Percentiles rank a stretch among this genome's conserved stretches.
These are phyloP conservation scores for Candoia aspera DNA, from an alignment of 2,113 vertebrate species.

Conservation along the genomic window DNA sequence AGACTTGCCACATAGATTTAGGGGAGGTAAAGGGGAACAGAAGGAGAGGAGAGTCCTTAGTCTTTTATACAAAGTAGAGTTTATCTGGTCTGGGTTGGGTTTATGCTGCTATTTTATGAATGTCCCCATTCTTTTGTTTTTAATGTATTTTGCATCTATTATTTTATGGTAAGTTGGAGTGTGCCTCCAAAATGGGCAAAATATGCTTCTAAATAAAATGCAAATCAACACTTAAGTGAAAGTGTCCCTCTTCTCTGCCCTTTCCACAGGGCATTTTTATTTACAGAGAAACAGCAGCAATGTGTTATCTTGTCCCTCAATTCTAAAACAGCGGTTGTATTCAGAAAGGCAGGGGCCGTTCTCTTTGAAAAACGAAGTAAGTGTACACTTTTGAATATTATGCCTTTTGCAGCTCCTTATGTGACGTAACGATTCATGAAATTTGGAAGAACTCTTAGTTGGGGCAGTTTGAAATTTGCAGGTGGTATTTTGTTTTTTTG, in stretches of 20 bases:
- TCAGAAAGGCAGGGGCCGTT: conserved; percentile 35
- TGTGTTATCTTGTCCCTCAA: conserved; percentile 43
- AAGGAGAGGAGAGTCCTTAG: neutral
- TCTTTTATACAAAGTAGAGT: neutral
- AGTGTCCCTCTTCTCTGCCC: neutral
- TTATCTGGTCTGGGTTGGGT: neutral
- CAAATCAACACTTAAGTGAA: conserved; percentile 2
- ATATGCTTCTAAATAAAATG: neutral
- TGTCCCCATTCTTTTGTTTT: neutral
- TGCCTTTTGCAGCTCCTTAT: neutral
- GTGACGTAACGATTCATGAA: neutral
- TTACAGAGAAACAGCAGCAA: conserved; percentile 40
- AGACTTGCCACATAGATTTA: neutral
- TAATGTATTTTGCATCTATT: neutral
- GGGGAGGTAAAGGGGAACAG: neutral
- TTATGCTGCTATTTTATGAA: neutral
- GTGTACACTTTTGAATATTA: conserved; percentile 7
- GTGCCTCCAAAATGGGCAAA: neutral
- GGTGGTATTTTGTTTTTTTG: neutral
- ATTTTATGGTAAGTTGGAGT: neutral
- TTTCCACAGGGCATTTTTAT: conserved; percentile 49
- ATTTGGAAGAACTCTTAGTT: neutral
- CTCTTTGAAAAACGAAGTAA: conserved; percentile 61
- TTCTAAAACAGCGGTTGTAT: conserved; percentile 8
- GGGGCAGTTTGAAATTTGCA: neutral